Percentiles rank a stretch among this genome's conserved stretches.
These are phyloP conservation scores for Apoda limacodes DNA, from an alignment of 2,888 invertebrate genomes.

Conservation along the genomic window DNA sequence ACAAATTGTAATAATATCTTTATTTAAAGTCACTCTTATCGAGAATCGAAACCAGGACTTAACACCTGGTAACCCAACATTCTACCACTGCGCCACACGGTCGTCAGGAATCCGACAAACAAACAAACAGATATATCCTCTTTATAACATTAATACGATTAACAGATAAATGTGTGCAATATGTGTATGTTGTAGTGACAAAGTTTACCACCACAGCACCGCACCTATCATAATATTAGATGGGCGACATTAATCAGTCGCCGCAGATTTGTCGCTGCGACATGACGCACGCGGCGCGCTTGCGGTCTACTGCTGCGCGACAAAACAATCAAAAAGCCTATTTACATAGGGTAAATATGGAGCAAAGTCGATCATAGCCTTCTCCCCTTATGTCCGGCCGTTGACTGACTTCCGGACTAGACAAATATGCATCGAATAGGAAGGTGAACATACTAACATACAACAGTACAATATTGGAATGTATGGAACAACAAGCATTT, in stretches of 20 bases:
- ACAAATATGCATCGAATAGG: slow-evolving; percentile 1
- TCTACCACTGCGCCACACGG: background rate
- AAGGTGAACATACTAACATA: no score
- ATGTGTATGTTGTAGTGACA: no score
- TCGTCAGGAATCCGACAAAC: background rate
- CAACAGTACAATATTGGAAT: no score
- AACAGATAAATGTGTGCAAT: slow-evolving; percentile 17
- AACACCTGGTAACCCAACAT: background rate
- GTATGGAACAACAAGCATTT: no score
- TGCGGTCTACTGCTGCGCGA: slow-evolving; percentile 15
- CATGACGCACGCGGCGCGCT: slow-evolving; percentile 14
- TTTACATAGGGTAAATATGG: no score
- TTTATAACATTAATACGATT: background rate
- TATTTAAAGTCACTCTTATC: no score
- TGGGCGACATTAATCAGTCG: slow-evolving; percentile 53
- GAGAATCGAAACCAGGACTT: no score
- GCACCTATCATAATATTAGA: slow-evolving; percentile 60
- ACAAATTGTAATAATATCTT: no score
- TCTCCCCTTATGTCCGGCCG: slow-evolving; percentile 43
- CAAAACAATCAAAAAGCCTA: slow-evolving; percentile 49
- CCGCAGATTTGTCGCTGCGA: slow-evolving; percentile 20
- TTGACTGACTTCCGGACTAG: slow-evolving; percentile 31
- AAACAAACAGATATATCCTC: background rate
- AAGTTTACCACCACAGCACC: no score
- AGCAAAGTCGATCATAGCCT: slow-evolving; percentile 44